Evolutionary conservation across 2,113 vertebrate species (phyloP), one percentile per base, ranked within the genome.

Genomic region (Elachura formosa): DNA sequence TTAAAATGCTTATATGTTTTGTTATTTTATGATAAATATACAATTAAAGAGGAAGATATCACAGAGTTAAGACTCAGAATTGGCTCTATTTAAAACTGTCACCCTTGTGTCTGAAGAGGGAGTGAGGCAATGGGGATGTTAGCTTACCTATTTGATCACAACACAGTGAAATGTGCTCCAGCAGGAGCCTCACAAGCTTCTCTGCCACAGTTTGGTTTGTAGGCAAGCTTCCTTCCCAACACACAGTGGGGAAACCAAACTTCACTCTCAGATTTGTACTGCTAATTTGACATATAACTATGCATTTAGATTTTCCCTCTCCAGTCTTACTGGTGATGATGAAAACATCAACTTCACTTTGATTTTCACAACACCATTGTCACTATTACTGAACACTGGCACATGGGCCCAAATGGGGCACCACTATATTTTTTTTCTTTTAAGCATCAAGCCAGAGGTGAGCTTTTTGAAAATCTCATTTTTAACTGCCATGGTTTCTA

Each of bases 1-100:
- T 95, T 84, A 55, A 94, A 95, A 95, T 63, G 91, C 86, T 95
- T 96, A 86, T 96, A 97, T 88, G 91, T 31, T 80, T 95, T 94
- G 89, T 80, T 97, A 97, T 82, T 95, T 95, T 89, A 92, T 55
- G 97, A 98, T 96, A 96, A 97, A 97, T 96, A 96, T 13, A 86
- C 66, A 82, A 63, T 87, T 74, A 49, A 94, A 93, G 84, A 79
- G 16, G 40, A 96, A 92, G 41, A 81, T 73, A 34, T 87, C 67
- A 94, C 75, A 94, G 23, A 85, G 62, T 73, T 74, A 91, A 87
- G 52, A 90, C 74, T 89, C 66, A 56, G 56, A 73, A 90, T 7
- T 94, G 84, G 61, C 93, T 96, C 94, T 93, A 29, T 91, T 90
- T 59, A 51, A 89, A 91, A 77, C 52, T 24, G 23, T 40, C 55